phyloP scores from a whole-genome alignment of 2,113 vertebrate species.

The Alaudala cheleensis region DNA sequence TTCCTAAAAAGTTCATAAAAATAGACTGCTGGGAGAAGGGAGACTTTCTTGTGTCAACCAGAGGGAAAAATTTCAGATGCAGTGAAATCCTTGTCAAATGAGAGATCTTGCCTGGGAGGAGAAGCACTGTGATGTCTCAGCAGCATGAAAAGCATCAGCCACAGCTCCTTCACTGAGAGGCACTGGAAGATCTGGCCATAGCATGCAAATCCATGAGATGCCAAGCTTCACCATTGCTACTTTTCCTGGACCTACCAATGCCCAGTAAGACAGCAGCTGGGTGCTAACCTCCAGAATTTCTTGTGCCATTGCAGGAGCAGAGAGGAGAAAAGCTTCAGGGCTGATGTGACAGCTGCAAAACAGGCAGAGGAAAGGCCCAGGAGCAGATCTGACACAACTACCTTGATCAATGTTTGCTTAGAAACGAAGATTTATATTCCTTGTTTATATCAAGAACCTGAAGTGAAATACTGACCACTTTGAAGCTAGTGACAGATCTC shows the following conservation, averaged over 20 bases:
- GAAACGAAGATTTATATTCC: not conserved
- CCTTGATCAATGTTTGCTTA: slow-evolving; percentile 21
- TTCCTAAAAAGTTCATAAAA: not conserved
- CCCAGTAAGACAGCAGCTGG: not conserved
- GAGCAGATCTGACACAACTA: not conserved
- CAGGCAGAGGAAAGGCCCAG: not conserved
- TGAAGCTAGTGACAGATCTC: slow-evolving; percentile 27
- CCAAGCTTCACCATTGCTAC: not conserved
- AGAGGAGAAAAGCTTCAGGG: not conserved
- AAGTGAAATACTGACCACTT: slow-evolving; percentile 34
- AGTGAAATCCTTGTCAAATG: not conserved
- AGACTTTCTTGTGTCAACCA: not conserved
- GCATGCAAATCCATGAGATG: not conserved
- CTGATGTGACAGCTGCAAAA: not conserved
- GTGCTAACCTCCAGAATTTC: not conserved
- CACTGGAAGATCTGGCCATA: not conserved
- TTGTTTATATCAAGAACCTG: slow-evolving; percentile 24
- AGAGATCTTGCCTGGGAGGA: not conserved
- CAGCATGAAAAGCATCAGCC: not conserved
- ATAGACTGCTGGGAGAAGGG: not conserved
- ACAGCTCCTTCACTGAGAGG: not conserved
- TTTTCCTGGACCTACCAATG: not conserved
- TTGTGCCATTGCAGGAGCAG: not conserved
- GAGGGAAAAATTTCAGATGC: not conserved
- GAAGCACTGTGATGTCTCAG: not conserved